Conservation (phyloP, 2,888 invertebrate species). For the Pseudoips prasinana region DNA sequence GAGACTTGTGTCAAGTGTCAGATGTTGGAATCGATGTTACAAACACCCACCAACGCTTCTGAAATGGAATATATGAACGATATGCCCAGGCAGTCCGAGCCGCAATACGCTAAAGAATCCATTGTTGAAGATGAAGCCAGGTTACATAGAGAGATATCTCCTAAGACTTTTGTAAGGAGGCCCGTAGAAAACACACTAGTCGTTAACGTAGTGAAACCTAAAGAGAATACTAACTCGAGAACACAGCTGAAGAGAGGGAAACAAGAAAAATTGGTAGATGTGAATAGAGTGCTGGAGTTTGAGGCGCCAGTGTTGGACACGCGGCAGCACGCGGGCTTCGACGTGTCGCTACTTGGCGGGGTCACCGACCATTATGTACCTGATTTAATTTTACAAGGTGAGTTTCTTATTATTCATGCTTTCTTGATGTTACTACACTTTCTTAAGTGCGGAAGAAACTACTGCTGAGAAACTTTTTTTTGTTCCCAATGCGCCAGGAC, state of each 20-base stretch:
- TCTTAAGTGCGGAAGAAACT: too few relatives aligned
- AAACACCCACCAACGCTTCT: slow-evolving; percentile 90
- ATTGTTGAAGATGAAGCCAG: slow-evolving; percentile 40
- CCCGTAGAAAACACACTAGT: slow-evolving; percentile 71
- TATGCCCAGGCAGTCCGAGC: slow-evolving; percentile 62
- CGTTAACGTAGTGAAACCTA: slow-evolving; percentile 46
- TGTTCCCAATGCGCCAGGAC: too few relatives aligned
- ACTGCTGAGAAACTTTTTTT: too few relatives aligned
- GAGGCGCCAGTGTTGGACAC: slow-evolving; percentile 69
- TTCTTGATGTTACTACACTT: background rate
- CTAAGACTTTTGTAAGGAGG: slow-evolving; percentile 68
- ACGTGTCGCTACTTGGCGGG: slow-evolving; percentile 83
- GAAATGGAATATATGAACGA: slow-evolving; percentile 83
- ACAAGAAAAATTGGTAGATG: slow-evolving; percentile 41
- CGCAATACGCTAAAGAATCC: slow-evolving; percentile 64
- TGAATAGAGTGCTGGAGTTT: slow-evolving; percentile 77
- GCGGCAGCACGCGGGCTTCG: slow-evolving; percentile 68
- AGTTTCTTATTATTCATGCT: background rate
- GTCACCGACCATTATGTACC: slow-evolving; percentile 86
- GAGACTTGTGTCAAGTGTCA: slow-evolving; percentile 79
- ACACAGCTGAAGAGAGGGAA: slow-evolving; percentile 18
- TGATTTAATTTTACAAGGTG: slow-evolving; percentile 89
- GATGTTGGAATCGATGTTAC: slow-evolving; percentile 82
- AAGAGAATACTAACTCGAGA: slow-evolving; percentile 2
- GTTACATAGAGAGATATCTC: slow-evolving; percentile 43